Evolutionary conservation across 2,113 vertebrate genomes (phyloP).

Genomic region (Tragulus kanchil): DNA sequence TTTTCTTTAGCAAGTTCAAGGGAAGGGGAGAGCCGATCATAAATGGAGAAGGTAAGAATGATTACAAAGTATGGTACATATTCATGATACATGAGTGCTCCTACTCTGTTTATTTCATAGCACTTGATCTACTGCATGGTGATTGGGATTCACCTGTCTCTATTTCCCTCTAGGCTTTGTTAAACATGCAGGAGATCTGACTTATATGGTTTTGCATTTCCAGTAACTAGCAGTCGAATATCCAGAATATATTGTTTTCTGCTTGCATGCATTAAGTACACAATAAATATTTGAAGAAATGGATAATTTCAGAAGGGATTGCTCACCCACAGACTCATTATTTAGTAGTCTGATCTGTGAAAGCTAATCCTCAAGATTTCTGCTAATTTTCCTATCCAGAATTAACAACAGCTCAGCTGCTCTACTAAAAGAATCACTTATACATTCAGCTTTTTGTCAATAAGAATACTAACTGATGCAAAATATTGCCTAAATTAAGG

Average conservation of each 20-base stretch:
- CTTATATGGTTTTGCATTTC: background rate
- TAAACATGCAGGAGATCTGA: background rate
- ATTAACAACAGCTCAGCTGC: background rate
- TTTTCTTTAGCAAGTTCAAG: background rate
- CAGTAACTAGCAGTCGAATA: background rate
- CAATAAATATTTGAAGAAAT: background rate
- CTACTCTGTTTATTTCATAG: background rate
- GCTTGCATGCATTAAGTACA: background rate
- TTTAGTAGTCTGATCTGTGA: background rate
- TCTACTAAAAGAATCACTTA: too few relatives aligned
- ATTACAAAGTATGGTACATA: background rate
- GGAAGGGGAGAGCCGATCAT: too few relatives aligned
- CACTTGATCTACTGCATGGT: background rate
- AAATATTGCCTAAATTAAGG: background rate
- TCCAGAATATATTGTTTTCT: background rate
- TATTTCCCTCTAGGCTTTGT: background rate
- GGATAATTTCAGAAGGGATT: background rate
- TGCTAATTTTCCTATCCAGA: background rate
- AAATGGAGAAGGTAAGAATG: background rate
- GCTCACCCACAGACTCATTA: background rate
- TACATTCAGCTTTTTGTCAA: too few relatives aligned
- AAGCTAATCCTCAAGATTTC: background rate
- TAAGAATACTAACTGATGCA: too few relatives aligned
- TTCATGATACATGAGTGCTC: background rate
- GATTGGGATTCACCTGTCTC: background rate